Evolutionary conservation across 1,140 invertebrate genomes (phyloP).

Genomic region (Drosophila chauvacae): DNA sequence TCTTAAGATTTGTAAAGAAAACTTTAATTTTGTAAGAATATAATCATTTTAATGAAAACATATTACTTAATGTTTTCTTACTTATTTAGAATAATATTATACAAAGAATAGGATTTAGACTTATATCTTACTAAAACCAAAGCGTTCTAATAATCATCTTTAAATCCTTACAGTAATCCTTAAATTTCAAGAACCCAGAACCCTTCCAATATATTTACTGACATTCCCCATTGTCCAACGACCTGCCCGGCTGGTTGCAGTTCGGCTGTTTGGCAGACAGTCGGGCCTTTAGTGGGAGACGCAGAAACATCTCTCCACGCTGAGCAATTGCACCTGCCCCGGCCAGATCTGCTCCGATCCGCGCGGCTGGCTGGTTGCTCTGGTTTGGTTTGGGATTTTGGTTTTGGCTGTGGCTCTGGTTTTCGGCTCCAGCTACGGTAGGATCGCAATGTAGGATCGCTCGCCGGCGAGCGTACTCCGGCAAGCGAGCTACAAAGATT

Average conservation of each 20-base stretch:
- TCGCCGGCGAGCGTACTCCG: slow-evolving; percentile 49
- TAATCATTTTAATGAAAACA: background rate
- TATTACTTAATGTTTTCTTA: background rate
- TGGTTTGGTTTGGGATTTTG: slow-evolving; percentile 37
- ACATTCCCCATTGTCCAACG: slow-evolving; percentile 46
- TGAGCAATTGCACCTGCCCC: slow-evolving; percentile 75
- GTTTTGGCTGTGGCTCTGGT: slow-evolving; percentile 24
- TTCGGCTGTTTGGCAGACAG: slow-evolving; percentile 46
- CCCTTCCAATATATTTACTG: background rate
- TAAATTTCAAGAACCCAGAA: background rate
- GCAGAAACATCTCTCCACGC: slow-evolving; percentile 41
- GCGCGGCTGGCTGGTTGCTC: slow-evolving; percentile 34
- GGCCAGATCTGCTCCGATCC: slow-evolving; percentile 46
- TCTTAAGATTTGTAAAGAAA: too few species aligned
- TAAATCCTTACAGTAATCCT: too few species aligned
- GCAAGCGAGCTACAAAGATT: slow-evolving; percentile 79
- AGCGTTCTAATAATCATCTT: too few species aligned
- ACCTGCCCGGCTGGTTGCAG: slow-evolving; percentile 44
- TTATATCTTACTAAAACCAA: too few species aligned
- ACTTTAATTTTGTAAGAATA: background rate
- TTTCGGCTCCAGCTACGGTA: slow-evolving; percentile 38
- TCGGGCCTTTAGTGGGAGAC: slow-evolving; percentile 71
- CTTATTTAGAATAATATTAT: background rate
- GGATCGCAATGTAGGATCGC: slow-evolving; percentile 27
- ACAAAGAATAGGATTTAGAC: too few species aligned